Percentiles rank a stretch among this genome's conserved stretches.
Evolutionary conservation across 2,888 invertebrate genomes (phyloP).

Genomic region (Thera britannica): DNA sequence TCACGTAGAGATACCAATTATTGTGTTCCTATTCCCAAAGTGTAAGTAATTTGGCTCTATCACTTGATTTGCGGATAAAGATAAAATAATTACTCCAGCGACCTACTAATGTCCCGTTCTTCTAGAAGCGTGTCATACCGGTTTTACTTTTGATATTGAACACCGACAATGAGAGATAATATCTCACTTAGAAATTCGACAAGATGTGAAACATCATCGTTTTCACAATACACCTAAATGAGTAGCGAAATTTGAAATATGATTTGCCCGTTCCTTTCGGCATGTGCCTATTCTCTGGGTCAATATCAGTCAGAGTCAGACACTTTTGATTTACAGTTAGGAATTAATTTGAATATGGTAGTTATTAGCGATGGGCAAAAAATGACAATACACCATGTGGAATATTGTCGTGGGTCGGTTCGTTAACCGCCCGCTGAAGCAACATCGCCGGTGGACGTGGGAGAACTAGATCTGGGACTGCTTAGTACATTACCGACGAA

Average conservation of each 20-base stretch:
- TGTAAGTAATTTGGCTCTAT: slow-evolving; percentile 31
- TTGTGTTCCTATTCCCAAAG: slow-evolving; percentile 26
- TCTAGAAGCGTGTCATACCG: slow-evolving; percentile 43
- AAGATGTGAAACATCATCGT: slow-evolving; percentile 36
- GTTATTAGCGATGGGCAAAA: slow-evolving; percentile 48
- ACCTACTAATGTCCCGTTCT: slow-evolving; percentile 49
- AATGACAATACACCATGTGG: slow-evolving; percentile 55
- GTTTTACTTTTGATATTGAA: slow-evolving; percentile 45
- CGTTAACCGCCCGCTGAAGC: slow-evolving; percentile 64
- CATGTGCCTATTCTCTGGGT: slow-evolving; percentile 8
- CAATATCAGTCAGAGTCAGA: slow-evolving; percentile 22
- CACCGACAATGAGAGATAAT: slow-evolving; percentile 38
- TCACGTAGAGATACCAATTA: slow-evolving; percentile 12
- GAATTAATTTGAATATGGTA: slow-evolving; percentile 44
- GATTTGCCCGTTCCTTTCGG: slow-evolving; percentile 19
- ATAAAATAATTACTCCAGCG: slow-evolving; percentile 38
- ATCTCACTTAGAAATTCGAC: slow-evolving; percentile 36
- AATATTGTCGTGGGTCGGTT: slow-evolving; percentile 57
- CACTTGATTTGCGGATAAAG: slow-evolving; percentile 33
- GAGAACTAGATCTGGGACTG: slow-evolving; percentile 75
- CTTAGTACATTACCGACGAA: slow-evolving; percentile 50
- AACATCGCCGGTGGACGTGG: slow-evolving; percentile 67
- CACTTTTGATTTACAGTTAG: slow-evolving; percentile 47
- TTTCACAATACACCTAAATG: slow-evolving; percentile 33
- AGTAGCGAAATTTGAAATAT: slow-evolving; percentile 21